These are phyloP conservation scores for Anguilla japonica DNA, from an alignment of 2,113 vertebrate species.

Conservation along the genomic window DNA sequence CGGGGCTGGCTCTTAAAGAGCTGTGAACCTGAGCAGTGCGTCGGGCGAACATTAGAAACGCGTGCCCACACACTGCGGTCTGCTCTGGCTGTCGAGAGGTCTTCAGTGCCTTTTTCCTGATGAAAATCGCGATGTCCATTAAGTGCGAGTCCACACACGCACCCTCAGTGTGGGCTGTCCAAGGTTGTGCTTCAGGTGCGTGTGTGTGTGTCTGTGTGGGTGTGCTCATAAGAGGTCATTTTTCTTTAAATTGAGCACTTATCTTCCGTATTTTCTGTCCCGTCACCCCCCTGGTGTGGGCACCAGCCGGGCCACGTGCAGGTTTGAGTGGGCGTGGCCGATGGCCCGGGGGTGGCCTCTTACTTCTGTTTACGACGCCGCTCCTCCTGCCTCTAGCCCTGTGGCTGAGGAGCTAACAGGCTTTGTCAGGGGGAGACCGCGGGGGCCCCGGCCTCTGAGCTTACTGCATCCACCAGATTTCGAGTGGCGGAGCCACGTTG, in stretches of 20 bases:
- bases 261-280: not conserved
- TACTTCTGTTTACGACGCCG: not conserved
- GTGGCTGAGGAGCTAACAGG: not conserved
- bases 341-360: conserved; percentile 11
- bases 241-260: not conserved
- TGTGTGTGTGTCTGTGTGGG: conserved; percentile 31
- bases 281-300: not conserved
- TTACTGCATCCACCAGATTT: not conserved
- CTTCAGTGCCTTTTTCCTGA: too few species aligned
- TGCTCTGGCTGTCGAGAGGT: too few species aligned
- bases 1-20: not conserved
- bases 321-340: conserved; percentile 27
- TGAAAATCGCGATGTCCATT: too few species aligned
- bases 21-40: not conserved
- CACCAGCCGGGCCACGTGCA: conserved; percentile 18
- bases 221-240: conserved; percentile 22
- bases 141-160: too few species aligned
- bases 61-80: too few species aligned
- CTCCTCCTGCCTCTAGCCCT: not conserved
- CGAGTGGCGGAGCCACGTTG: not conserved
- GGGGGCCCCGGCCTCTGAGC: not conserved
- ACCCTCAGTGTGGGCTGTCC: not conserved
- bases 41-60: too few species aligned
- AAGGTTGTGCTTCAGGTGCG: not conserved
- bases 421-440: conserved; percentile 1